Conservation (phyloP, 1,140 invertebrate genomes). For the Archivesica marissinica region DNA sequence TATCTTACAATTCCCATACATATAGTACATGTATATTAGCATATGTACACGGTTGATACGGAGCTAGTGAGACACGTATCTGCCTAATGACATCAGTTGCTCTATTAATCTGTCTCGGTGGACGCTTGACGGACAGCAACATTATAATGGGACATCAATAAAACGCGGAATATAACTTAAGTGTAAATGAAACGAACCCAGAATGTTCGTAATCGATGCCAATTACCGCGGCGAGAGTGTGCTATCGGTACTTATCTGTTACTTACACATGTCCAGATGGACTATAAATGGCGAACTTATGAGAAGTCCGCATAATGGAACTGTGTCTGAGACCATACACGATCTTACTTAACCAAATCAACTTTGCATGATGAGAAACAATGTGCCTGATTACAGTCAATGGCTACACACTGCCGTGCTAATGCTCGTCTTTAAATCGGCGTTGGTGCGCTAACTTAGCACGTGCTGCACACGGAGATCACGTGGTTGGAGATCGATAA, state of each 20-base stretch:
- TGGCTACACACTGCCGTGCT: no score
- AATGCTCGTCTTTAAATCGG: no score
- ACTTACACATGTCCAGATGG: constrained; percentile 16
- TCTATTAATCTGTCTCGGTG: constrained; percentile 10
- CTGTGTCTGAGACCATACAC: not conserved
- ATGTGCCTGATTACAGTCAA: no score
- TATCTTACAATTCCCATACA: no score
- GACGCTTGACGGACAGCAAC: not conserved
- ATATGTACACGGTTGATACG: no score
- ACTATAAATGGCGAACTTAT: not conserved
- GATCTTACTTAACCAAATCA: constrained; percentile 3
- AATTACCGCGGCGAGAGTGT: not conserved
- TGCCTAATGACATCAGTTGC: no score
- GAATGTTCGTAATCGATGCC: not conserved
- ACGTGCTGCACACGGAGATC: no score
- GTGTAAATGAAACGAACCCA: constrained; percentile 12
- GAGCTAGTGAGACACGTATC: no score
- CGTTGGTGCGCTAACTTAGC: no score
- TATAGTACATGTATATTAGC: no score
- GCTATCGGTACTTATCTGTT: not conserved
- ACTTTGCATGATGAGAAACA: not conserved
- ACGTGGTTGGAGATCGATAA: no score
- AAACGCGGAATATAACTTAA: not conserved
- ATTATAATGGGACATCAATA: constrained; percentile 1
- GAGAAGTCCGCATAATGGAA: constrained; percentile 7